phyloP scores from a whole-genome alignment of 2,113 vertebrate species.

The Alexandromys fortis region DNA sequence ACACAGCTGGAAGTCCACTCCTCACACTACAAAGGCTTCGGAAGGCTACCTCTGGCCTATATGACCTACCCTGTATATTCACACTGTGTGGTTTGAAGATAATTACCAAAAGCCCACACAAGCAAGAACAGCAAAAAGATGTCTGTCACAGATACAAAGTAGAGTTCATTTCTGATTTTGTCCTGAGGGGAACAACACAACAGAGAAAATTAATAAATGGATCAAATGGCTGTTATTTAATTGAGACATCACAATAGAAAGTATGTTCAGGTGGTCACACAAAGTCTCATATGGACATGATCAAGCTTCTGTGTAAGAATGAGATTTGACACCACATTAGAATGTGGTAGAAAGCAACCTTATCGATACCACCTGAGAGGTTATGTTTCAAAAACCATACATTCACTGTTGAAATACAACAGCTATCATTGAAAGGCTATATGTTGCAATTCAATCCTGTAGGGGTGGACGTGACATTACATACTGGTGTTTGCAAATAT shows the following conservation, averaged over 20 bases:
- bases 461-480: not conserved
- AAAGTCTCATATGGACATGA: not conserved
- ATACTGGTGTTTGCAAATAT: not conserved
- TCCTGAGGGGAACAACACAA: not conserved
- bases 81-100: not conserved
- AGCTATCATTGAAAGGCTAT: not conserved
- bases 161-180: not conserved
- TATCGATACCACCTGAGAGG: not conserved
- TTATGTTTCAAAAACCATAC: slow-evolving; percentile 21
- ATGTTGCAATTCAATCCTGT: slow-evolving; percentile 36
- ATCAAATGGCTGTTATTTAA: slow-evolving; percentile 6
- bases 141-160: not conserved
- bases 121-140: not conserved
- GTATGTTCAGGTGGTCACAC: not conserved
- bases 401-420: slow-evolving; percentile 18
- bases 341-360: not conserved
- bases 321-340: not conserved
- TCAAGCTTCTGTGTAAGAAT: not conserved
- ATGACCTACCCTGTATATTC: not conserved
- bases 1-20: not conserved
- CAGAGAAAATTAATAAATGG: not conserved
- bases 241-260: not conserved
- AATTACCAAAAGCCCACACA: slow-evolving; percentile 4
- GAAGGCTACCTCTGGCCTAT: not conserved
- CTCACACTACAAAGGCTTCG: slow-evolving; percentile 4